Evolutionary conservation across 2,113 vertebrate species (phyloP).

Genomic region (Malurus alboscapulatus): DNA sequence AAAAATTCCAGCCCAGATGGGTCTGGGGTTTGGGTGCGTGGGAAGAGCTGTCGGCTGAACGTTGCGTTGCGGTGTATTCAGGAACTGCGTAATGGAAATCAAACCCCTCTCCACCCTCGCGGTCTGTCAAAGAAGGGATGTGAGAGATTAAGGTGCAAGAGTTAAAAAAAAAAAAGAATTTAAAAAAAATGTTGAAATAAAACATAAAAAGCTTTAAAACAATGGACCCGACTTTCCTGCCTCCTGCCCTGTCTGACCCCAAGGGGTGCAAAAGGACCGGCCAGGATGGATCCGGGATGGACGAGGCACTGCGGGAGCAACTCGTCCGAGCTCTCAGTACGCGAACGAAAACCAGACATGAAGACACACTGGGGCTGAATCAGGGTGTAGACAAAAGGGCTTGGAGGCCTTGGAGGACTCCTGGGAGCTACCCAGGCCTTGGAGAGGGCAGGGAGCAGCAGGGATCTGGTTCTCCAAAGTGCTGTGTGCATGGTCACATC

Average conservation of each 20-base stretch:
- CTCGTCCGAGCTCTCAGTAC: not conserved
- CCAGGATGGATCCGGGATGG: fast-evolving
- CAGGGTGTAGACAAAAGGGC: conserved; percentile 28
- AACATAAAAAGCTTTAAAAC: conserved; percentile 39
- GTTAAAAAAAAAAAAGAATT: not conserved
- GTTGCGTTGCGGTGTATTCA: not conserved
- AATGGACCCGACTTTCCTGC: not conserved
- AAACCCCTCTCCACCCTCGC: conserved; percentile 19
- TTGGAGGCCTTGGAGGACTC: not conserved
- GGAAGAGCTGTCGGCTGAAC: not conserved
- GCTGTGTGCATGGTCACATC: conserved; percentile 64
- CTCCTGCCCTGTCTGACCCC: not conserved
- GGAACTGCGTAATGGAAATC: not conserved
- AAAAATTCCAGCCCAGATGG: not conserved
- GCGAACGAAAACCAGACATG: conserved; percentile 12
- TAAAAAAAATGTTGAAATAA: not conserved
- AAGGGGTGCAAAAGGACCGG: not conserved
- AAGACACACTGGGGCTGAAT: not conserved
- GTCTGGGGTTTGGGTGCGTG: not conserved
- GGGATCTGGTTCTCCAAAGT: conserved; percentile 66
- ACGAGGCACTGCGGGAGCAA: not conserved
- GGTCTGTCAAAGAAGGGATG: conserved; percentile 28
- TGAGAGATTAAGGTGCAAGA: conserved; percentile 70
- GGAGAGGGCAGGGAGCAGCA: conserved; percentile 47
- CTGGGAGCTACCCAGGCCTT: conserved; percentile 5